These are phyloP conservation scores for Drosophila nannoptera DNA, from an alignment of 1,140 invertebrate species.

Conservation along the genomic window DNA sequence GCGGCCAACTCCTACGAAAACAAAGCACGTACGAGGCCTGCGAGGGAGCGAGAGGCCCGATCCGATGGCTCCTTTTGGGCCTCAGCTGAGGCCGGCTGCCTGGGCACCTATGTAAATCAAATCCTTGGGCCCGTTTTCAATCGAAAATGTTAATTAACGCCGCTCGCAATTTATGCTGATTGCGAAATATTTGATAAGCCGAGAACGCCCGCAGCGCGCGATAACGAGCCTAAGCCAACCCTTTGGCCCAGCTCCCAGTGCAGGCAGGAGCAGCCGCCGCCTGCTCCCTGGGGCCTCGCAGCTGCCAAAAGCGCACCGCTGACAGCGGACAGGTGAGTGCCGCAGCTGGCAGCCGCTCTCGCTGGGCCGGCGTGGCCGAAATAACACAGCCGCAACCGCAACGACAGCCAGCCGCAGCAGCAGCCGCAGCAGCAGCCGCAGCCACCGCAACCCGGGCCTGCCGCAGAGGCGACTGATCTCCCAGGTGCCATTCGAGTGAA, in stretches of 20 bases:
- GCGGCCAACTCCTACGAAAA: constrained; percentile 27
- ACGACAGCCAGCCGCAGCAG: too few relatives aligned
- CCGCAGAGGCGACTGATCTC: constrained; percentile 27
- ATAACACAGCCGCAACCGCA: too few relatives aligned
- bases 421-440: too few relatives aligned
- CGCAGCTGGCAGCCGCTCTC: not conserved
- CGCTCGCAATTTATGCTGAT: constrained; percentile 5
- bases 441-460: too few relatives aligned
- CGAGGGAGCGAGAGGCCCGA: constrained; percentile 10
- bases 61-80: too few relatives aligned
- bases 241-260: not conserved
- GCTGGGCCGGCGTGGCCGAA: constrained; percentile 11
- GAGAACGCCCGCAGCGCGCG: not conserved
- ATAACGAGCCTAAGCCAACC: not conserved
- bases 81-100: not conserved
- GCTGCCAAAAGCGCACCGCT: too few relatives aligned
- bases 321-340: constrained; percentile 9
- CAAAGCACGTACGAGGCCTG: constrained; percentile 37
- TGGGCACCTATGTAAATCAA: constrained; percentile 9
- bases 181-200: constrained; percentile 15
- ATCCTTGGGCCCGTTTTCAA: constrained; percentile 9
- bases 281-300: too few relatives aligned
- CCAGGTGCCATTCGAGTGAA: constrained; percentile 35
- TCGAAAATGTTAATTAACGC: constrained; percentile 30
- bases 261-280: too few relatives aligned